Conservation (phyloP, 2,113 vertebrate species). For the Sminthopsis crassicaudata region DNA sequence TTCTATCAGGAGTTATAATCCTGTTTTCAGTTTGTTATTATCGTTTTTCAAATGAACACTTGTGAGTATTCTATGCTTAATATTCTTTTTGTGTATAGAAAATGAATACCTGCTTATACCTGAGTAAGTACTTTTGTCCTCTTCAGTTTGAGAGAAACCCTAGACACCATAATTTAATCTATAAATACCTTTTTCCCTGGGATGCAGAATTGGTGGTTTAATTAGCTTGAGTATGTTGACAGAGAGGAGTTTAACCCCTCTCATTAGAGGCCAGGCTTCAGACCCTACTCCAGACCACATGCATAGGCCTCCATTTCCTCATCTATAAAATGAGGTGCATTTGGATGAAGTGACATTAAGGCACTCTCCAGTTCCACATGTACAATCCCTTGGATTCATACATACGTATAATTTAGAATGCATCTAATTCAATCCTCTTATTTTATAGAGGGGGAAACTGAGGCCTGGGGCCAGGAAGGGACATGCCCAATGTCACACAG, state of each 20-base stretch:
- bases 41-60: neutral
- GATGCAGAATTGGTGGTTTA: neutral
- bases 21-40: neutral
- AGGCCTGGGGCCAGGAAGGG: neutral
- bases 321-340: neutral
- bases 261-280: neutral
- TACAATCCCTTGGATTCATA: neutral
- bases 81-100: neutral
- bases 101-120: neutral
- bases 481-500: neutral
- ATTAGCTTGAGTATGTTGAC: neutral
- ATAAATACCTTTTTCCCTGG: neutral
- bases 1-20: neutral
- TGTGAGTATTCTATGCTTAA: neutral
- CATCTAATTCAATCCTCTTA: neutral
- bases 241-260: neutral
- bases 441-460: neutral
- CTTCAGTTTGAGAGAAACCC: neutral
- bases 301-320: neutral
- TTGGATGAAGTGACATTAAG: neutral
- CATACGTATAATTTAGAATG: neutral
- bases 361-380: neutral
- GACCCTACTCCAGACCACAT: neutral
- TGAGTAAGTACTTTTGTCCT: neutral
- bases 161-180: neutral